A percentile compares a stretch with the other conserved stretches of the same genome.
Evolutionary conservation across 2,113 vertebrate species (phyloP).

Genomic region (Toxotes jaculatrix): DNA sequence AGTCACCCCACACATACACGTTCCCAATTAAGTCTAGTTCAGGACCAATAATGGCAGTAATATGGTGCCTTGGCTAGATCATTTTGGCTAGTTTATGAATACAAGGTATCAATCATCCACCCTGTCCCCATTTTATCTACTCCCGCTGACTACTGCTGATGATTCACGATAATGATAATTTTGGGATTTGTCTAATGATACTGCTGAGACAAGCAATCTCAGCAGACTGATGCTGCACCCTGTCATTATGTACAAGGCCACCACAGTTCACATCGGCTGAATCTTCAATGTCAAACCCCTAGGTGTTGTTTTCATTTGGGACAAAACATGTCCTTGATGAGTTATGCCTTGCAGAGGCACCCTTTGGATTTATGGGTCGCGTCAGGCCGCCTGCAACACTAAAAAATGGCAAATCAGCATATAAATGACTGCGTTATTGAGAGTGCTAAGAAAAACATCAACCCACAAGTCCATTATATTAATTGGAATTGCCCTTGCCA

Average conservation of each 20-base stretch:
- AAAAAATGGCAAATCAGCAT: conserved; percentile 81
- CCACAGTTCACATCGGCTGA: conserved; percentile 53
- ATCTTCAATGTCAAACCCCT: conserved; percentile 73
- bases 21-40: conserved; percentile 32
- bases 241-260: conserved; percentile 67
- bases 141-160: conserved; percentile 38
- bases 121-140: conserved; percentile 52
- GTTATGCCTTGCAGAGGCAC: conserved; percentile 57
- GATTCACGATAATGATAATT: conserved; percentile 71
- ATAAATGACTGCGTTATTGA: conserved; percentile 80
- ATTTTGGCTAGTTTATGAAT: conserved; percentile 54
- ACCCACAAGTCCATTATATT: conserved; percentile 83
- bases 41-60: conserved; percentile 40
- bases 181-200: conserved; percentile 73
- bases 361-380: conserved; percentile 70
- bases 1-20: conserved; percentile 20
- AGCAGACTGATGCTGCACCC: conserved; percentile 50
- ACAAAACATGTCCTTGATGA: conserved; percentile 75
- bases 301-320: conserved; percentile 74
- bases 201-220: conserved; percentile 73
- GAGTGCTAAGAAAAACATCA: conserved; percentile 77
- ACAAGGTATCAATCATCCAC: conserved; percentile 58
- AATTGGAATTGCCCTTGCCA: conserved; percentile 78
- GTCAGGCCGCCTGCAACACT: conserved; percentile 63
- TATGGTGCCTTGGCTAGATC: conserved; percentile 31